Evolutionary conservation across 1,140 invertebrate species (phyloP), one percentile per base, ranked within the genome.

Genomic region (Ips typographus): DNA sequence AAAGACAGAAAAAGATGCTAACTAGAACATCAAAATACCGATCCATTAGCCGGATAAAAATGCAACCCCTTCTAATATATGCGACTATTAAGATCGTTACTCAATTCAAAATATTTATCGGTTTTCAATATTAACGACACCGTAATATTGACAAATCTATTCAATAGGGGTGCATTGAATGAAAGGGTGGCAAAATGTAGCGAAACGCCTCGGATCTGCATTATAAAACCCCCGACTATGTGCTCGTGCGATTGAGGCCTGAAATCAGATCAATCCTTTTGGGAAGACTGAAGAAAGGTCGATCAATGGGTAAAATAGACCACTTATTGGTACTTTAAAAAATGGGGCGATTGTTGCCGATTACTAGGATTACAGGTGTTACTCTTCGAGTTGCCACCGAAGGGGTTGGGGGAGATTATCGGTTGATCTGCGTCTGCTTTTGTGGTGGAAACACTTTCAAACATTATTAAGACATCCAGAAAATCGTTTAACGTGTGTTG

Each of bases 101-200:
- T 56, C 71, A 57, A 74, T 72, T 74, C 73, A 74, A 74, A 74
- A 74, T 74, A 74, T 74, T 74, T 74, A 74, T 72, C 71, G 73
- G 59, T 65, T 64, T 65, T 74, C 73, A 74, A 74, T 74, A 72
- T 70, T 74, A 72, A 74, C 66, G 71, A 70, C 62, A 57, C 64
- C 40, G 71, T 74, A 74, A 74, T 72, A 70, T 70, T 74, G 73
- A 74, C 73, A 74, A 74, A 74, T 74, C 73, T 72, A 74, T 74
- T 72, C 44, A 5, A 51, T 65, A 53, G 36, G 40, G 2, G 3
- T 41, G 44, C 40, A 6, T 44, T 22, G 22, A 22, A 22, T 22
- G 22, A 22, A 22, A 39, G 67, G 61, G 67, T 64, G 67, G 42
- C 67, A 58, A 69, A 63, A 64, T 62, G 67, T 58, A 22, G 22